phyloP scores from a whole-genome alignment of 2,888 invertebrate genomes.

The Agrypnus murinus region DNA sequence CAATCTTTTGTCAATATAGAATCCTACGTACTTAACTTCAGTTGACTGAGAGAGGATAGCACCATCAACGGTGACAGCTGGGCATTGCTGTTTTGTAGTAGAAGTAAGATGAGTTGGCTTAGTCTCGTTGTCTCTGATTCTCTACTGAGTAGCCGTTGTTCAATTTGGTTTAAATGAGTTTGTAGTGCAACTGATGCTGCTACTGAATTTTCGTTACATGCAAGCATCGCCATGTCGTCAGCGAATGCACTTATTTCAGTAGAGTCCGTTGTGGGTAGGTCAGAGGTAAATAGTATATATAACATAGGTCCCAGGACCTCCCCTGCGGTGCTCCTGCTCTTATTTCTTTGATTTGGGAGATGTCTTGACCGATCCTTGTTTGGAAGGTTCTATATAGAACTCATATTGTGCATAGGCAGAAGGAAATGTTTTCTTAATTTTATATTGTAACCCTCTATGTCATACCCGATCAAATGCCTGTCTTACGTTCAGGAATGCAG shows the following conservation, averaged over 20 bases:
- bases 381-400: slow-evolving; percentile 1
- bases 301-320: slow-evolving; percentile 19
- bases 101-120: neutral
- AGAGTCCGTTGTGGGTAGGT: slow-evolving; percentile 3
- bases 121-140: neutral
- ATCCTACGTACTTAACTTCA: neutral
- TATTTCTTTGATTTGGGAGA: slow-evolving; percentile 1
- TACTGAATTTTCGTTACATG: slow-evolving; percentile 28
- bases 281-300: slow-evolving; percentile 11
- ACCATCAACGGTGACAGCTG: too few species aligned
- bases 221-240: too few species aligned
- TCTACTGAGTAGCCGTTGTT: too few species aligned
- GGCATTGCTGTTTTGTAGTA: too few species aligned
- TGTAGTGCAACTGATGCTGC: slow-evolving; percentile 14
- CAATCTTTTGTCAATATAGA: neutral
- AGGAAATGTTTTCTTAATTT: neutral
- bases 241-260: slow-evolving; percentile 11
- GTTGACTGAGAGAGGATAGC: too few species aligned
- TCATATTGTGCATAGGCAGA: too few species aligned
- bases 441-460: neutral
- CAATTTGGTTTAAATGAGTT: slow-evolving; percentile 25
- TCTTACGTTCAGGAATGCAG: neutral
- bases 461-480: slow-evolving; percentile 1
- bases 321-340: too few species aligned
- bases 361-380: slow-evolving; percentile 1